Conservation (phyloP, 2,113 vertebrate species). For the Upupa epops region DNA sequence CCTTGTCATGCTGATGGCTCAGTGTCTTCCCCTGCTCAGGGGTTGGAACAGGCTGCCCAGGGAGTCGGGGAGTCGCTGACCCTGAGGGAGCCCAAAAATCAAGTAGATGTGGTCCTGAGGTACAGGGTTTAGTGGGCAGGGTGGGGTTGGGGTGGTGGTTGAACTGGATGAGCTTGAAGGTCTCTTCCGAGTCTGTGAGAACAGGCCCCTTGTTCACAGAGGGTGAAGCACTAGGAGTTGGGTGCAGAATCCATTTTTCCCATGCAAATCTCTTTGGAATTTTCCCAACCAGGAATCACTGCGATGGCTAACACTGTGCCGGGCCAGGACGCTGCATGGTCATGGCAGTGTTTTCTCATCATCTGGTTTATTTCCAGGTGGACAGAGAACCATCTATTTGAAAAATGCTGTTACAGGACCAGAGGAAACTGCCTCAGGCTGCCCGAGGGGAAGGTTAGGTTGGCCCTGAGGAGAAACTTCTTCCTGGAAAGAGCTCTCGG, state of each 20-base stretch:
- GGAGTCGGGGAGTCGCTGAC: no score
- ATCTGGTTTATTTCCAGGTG: neutral
- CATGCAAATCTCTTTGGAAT: neutral
- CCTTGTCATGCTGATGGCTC: neutral
- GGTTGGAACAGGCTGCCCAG: no score
- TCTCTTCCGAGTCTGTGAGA: neutral
- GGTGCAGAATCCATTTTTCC: neutral
- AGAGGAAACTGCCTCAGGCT: no score
- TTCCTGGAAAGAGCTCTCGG: no score
- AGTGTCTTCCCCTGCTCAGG: neutral
- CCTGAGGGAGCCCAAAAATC: no score
- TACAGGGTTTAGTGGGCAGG: no score
- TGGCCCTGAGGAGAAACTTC: no score
- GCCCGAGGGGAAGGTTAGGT: no score
- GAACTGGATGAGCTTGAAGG: no score
- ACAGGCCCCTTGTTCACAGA: neutral
- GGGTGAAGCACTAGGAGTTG: neutral
- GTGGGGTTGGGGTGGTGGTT: no score
- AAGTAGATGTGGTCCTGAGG: no score
- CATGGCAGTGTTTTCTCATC: neutral
- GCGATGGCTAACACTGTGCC: fast-evolving
- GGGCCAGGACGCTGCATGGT: neutral
- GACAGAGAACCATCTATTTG: neutral
- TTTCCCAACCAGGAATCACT: neutral
- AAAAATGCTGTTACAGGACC: neutral